These are phyloP conservation scores for Illadopsis cleaveri DNA, from an alignment of 2,113 vertebrate species.

Conservation along the genomic window DNA sequence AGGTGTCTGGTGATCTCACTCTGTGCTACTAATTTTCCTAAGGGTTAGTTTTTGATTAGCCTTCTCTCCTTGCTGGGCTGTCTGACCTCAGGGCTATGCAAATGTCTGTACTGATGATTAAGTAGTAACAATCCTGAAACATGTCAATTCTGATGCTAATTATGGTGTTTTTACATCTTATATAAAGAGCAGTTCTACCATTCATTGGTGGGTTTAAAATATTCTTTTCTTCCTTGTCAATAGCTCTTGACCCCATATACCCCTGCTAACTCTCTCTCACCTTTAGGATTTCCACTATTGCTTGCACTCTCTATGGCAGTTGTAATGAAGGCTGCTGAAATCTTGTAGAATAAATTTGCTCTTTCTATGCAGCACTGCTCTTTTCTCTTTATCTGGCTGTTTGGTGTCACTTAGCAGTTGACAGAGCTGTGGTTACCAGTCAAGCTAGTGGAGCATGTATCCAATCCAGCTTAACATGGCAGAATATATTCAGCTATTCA, in stretches of 20 bases:
- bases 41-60: background rate
- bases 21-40: background rate
- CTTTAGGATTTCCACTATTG: background rate
- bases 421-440: background rate
- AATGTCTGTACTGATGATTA: background rate
- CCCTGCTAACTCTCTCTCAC: background rate
- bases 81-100: background rate
- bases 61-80: background rate
- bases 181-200: background rate
- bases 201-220: background rate
- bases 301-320: background rate
- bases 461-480: background rate
- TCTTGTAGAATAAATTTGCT: background rate
- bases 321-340: background rate
- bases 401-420: background rate
- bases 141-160: background rate
- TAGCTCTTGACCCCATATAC: background rate
- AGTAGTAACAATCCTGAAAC: background rate
- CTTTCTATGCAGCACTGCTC: background rate
- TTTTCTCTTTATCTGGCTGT: background rate
- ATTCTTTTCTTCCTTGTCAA: background rate
- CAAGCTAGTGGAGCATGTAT: background rate
- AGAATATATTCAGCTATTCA: background rate
- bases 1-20: background rate
- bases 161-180: background rate